A percentile compares a stretch with the other conserved stretches of the same genome.
phyloP scores from a whole-genome alignment of 2,797 vertebrate species.

The Lepus townsendii region DNA sequence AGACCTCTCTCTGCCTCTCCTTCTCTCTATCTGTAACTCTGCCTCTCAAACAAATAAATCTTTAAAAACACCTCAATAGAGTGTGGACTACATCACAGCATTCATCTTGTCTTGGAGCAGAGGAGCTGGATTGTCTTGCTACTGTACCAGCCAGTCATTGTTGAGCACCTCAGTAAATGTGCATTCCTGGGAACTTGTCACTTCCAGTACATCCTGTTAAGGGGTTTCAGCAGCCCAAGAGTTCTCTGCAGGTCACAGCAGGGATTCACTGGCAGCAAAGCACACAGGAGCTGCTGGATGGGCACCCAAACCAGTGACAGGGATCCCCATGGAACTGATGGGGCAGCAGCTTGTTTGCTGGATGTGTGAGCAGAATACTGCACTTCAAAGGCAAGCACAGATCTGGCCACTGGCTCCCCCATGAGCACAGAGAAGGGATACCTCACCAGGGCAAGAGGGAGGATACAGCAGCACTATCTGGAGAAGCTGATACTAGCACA shows the following conservation, averaged over 20 bases:
- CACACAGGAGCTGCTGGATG: background rate
- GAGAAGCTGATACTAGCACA: background rate
- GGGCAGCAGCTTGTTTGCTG: background rate
- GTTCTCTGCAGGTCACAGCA: background rate
- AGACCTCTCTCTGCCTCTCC: no score
- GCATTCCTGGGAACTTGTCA: background rate
- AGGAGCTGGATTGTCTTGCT: background rate
- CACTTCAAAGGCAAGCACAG: background rate
- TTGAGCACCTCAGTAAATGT: background rate
- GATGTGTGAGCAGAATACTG: background rate
- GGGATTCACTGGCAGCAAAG: background rate
- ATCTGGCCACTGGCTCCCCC: background rate
- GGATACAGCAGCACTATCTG: background rate
- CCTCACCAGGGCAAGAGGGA: background rate
- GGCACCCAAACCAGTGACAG: background rate
- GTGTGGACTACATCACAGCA: background rate
- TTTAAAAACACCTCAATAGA: no score
- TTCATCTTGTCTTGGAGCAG: background rate
- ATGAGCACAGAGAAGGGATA: background rate
- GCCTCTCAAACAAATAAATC: no score
- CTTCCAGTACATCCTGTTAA: background rate
- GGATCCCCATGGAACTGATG: background rate
- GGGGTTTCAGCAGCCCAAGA: background rate
- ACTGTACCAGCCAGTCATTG: background rate
- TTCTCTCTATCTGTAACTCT: no score